These are phyloP conservation scores for Patella ulyssiponensis DNA, from an alignment of 2,888 invertebrate species.

Conservation along the genomic window DNA sequence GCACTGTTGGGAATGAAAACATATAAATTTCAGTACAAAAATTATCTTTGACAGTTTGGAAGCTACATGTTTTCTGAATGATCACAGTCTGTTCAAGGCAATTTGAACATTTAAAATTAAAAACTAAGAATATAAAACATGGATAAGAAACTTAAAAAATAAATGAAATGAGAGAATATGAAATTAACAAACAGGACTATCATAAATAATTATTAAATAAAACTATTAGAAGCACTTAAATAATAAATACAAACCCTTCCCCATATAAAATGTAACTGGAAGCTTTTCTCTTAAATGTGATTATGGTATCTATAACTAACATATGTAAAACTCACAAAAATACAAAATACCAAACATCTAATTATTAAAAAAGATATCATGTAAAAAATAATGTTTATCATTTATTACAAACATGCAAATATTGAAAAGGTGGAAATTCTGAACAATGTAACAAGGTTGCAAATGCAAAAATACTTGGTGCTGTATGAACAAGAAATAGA, in stretches of 20 bases:
- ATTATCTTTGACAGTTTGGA: background rate
- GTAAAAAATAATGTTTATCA: constrained; percentile 30
- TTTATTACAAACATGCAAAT: constrained; percentile 29
- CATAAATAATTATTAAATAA: background rate
- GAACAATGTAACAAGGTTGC: constrained; percentile 32
- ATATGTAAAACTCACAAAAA: constrained; percentile 22
- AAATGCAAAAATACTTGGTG: constrained; percentile 24
- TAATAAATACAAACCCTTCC: constrained; percentile 21
- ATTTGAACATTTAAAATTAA: constrained; percentile 31
- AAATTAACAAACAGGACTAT: constrained; percentile 11
- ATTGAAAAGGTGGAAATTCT: constrained; percentile 28
- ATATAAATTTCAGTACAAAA: background rate
- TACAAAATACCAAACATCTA: constrained; percentile 31
- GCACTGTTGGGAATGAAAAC: constrained; percentile 9
- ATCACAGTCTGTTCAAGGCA: constrained; percentile 18
- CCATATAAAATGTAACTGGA: constrained; percentile 28
- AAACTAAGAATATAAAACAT: constrained; percentile 17
- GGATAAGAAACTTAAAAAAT: constrained; percentile 19
- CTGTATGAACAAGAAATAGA: constrained; percentile 5
- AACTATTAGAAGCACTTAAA: constrained; percentile 9
- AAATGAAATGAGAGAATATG: background rate
- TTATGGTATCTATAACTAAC: constrained; percentile 17
- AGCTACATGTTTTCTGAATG: background rate
- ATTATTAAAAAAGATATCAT: constrained; percentile 26
- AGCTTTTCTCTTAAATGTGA: constrained; percentile 18